These are phyloP conservation scores for Olivierus martensii DNA, from an alignment of 1,140 invertebrate species.

Conservation along the genomic window DNA sequence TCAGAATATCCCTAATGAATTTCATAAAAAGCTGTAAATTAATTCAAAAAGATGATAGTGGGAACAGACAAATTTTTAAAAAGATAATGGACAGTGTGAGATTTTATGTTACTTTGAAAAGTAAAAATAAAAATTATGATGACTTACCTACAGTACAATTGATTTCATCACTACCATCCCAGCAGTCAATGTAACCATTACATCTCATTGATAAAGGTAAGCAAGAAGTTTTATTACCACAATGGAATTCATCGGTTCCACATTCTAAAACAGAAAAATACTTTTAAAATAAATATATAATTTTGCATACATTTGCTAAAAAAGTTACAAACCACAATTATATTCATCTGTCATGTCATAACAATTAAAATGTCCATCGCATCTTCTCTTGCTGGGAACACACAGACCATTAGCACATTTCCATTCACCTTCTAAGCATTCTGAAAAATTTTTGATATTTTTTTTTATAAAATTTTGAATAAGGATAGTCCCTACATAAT, in stretches of 20 bases:
- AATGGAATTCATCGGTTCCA: constrained; percentile 54
- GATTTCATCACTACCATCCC: constrained; percentile 63
- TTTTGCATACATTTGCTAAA: too few species aligned
- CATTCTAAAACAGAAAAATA: constrained; percentile 40
- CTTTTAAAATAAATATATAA: not conserved
- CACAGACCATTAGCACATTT: constrained; percentile 25
- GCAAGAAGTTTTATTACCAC: constrained; percentile 59
- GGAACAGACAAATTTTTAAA: too few species aligned
- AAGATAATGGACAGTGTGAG: too few species aligned
- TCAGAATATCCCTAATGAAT: too few species aligned
- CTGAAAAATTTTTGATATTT: not conserved
- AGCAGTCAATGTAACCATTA: constrained; percentile 57
- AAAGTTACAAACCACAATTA: constrained; percentile 50
- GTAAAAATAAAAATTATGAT: not conserved
- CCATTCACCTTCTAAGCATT: constrained; percentile 29
- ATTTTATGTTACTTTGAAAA: too few species aligned
- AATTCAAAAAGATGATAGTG: too few species aligned
- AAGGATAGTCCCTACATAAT: not conserved
- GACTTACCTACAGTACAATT: constrained; percentile 47
- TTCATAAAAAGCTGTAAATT: too few species aligned
- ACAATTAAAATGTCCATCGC: constrained; percentile 55
- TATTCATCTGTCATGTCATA: constrained; percentile 63
- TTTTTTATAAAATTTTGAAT: not conserved
- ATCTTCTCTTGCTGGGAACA: constrained; percentile 1
- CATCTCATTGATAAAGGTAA: constrained; percentile 54